phyloP scores from a whole-genome alignment of 2,113 vertebrate genomes.

The Calidris pygmaea region DNA sequence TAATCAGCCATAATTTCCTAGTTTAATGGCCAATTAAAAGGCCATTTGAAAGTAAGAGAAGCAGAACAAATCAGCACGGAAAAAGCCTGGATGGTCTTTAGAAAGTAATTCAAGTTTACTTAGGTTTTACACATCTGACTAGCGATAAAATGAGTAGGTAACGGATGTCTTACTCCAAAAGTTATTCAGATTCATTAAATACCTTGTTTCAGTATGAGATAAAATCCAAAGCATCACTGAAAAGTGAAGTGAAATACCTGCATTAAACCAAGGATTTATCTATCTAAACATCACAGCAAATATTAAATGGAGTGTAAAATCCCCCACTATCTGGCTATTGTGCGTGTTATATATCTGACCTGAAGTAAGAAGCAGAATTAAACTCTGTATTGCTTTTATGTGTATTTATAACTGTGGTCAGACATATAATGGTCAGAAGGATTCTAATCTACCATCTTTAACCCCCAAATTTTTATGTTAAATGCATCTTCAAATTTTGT shows the following conservation, averaged over 20 bases:
- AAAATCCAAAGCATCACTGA: background rate
- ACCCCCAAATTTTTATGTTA: background rate
- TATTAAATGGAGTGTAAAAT: background rate
- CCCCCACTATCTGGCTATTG: background rate
- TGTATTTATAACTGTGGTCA: background rate
- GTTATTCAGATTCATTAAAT: background rate
- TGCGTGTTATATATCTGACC: background rate
- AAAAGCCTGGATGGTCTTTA: background rate
- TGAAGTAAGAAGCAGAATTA: background rate
- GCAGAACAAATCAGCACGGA: constrained; percentile 61
- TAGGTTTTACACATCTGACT: constrained; percentile 41
- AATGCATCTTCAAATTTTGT: accelerated
- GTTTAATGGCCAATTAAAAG: constrained; percentile 72
- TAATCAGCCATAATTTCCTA: constrained; percentile 72
- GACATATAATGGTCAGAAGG: background rate
- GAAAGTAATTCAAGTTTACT: constrained; percentile 45
- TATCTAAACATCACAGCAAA: background rate
- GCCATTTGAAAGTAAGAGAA: constrained; percentile 68
- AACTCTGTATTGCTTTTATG: background rate
- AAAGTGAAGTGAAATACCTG: background rate
- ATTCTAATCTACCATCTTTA: background rate
- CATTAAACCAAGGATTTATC: background rate
- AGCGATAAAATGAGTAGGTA: background rate
- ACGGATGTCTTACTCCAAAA: background rate
- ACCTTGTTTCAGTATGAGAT: background rate